Conservation (phyloP, 1,140 invertebrate genomes). For the Hydropsyche tenuis region DNA sequence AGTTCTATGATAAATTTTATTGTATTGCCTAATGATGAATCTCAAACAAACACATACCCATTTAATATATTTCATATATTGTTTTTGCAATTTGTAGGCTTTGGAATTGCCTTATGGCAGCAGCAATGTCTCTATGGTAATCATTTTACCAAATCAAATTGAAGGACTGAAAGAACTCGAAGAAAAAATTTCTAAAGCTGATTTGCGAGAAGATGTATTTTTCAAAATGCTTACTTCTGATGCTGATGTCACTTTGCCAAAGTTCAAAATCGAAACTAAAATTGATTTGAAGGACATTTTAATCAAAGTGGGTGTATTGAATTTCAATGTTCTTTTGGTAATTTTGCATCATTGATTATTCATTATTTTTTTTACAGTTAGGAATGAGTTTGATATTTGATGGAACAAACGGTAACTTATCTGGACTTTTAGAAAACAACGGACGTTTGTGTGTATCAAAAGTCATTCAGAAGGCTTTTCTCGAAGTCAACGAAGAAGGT, state of each 20-base stretch:
- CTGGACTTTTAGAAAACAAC: constrained; percentile 64
- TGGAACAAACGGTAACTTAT: constrained; percentile 64
- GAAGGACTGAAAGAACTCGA: constrained; percentile 62
- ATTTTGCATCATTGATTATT: too few relatives aligned
- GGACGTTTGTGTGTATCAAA: constrained; percentile 60
- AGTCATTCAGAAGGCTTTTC: constrained; percentile 76
- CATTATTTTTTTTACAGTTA: too few relatives aligned
- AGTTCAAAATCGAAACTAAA: constrained; percentile 66
- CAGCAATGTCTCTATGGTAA: constrained; percentile 66
- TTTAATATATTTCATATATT: too few relatives aligned
- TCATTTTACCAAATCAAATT: constrained; percentile 68
- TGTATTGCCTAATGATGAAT: too few relatives aligned
- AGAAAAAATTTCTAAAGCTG: constrained; percentile 54
- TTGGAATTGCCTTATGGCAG: constrained; percentile 68
- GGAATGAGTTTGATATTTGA: constrained; percentile 63
- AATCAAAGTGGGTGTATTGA: constrained; percentile 56
- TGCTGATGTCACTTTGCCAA: constrained; percentile 66
- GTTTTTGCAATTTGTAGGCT: constrained; percentile 57
- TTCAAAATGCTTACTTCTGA: constrained; percentile 51
- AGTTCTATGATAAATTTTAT: constrained; percentile 61
- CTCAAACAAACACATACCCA: too few relatives aligned
- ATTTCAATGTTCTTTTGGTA: too few relatives aligned
- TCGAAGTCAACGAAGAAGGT: constrained; percentile 79
- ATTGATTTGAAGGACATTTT: constrained; percentile 63
- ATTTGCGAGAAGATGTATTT: constrained; percentile 51